phyloP scores from a whole-genome alignment of 1,140 invertebrate genomes.

The Apis cerana region DNA sequence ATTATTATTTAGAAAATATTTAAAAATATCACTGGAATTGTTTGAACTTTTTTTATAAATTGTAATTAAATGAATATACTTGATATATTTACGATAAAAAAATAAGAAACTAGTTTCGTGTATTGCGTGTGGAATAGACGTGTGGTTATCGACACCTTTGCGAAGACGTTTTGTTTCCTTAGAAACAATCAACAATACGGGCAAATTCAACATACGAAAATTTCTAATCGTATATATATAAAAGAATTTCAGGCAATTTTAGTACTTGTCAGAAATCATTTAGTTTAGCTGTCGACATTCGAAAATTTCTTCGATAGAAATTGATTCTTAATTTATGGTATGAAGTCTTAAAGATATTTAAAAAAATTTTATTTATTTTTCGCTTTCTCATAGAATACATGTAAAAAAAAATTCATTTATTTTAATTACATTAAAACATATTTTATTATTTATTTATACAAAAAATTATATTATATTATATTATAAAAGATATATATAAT shows the following conservation, averaged over 20 bases:
- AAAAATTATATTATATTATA: not conserved
- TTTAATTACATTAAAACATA: not conserved
- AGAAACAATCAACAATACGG: slow-evolving; percentile 77
- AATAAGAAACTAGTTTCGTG: slow-evolving; percentile 1
- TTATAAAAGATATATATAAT: not conserved
- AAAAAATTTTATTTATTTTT: not conserved
- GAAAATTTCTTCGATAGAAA: not conserved
- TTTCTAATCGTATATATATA: slow-evolving; percentile 1
- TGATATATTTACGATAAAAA: not conserved
- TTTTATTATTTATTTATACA: not conserved
- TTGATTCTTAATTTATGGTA: not conserved
- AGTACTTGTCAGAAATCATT: not conserved
- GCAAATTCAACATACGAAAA: slow-evolving; percentile 46
- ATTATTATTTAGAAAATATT: not conserved
- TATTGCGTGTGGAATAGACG: slow-evolving; percentile 49
- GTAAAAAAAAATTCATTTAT: not conserved
- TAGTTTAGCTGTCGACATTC: not conserved
- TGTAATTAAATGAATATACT: not conserved
- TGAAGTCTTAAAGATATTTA: not conserved
- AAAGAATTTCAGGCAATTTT: not conserved
- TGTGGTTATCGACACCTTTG: slow-evolving; percentile 77
- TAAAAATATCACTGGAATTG: not conserved
- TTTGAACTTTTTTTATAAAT: not conserved
- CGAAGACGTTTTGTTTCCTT: slow-evolving; percentile 73
- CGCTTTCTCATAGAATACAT: not conserved